phyloP scores from a whole-genome alignment of 1,140 invertebrate species.

The Scaptodrosophila lebanonensis region DNA sequence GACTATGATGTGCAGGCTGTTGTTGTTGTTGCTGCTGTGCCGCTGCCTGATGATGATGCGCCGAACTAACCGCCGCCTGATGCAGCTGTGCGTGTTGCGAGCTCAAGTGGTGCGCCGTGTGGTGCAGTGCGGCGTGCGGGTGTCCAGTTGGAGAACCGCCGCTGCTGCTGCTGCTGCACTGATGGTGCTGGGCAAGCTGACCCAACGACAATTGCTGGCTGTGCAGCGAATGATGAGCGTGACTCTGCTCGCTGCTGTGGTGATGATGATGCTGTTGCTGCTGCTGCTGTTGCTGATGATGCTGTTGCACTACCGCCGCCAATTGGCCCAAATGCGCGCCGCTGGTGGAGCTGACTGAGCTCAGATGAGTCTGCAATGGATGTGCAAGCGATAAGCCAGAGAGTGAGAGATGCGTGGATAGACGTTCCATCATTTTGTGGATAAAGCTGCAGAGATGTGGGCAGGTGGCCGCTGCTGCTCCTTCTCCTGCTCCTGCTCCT shows the following conservation, averaged over 20 bases:
- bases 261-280: slow-evolving; percentile 62
- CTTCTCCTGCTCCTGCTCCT: slow-evolving; percentile 16
- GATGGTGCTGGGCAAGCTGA: slow-evolving; percentile 27
- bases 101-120: slow-evolving; percentile 43
- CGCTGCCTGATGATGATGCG: slow-evolving; percentile 23
- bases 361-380: slow-evolving; percentile 67
- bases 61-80: slow-evolving; percentile 16
- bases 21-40: slow-evolving; percentile 31
- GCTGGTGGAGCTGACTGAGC: slow-evolving; percentile 58
- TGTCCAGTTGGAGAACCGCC: slow-evolving; percentile 48
- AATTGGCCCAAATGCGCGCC: slow-evolving; percentile 62
- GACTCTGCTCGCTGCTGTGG: slow-evolving; percentile 38
- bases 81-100: slow-evolving; percentile 49
- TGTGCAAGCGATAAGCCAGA: slow-evolving; percentile 76
- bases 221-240: slow-evolving; percentile 53
- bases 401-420: slow-evolving; percentile 74
- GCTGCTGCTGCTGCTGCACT: slow-evolving; percentile 43
- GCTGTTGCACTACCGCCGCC: slow-evolving; percentile 60
- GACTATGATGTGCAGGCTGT: slow-evolving; percentile 28
- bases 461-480: slow-evolving; percentile 20
- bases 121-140: slow-evolving; percentile 28
- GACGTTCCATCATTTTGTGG: slow-evolving; percentile 76
- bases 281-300: slow-evolving; percentile 55
- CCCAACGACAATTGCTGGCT: slow-evolving; percentile 54
- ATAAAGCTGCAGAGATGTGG: slow-evolving; percentile 40